Evolutionary conservation across 2,888 invertebrate genomes (phyloP).

Genomic region (Ormyrus nitidulus): DNA sequence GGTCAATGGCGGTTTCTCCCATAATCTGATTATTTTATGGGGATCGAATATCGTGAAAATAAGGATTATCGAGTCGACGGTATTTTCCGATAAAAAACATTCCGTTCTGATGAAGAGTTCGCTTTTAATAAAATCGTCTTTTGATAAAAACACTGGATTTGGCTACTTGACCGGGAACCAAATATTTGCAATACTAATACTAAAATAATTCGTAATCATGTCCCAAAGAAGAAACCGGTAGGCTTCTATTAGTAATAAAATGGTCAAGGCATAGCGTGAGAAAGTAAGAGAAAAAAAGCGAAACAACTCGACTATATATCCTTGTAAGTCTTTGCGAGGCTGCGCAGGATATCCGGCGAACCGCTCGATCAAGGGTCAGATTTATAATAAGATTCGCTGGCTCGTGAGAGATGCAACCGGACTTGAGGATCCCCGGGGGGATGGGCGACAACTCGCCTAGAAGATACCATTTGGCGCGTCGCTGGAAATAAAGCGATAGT

Average conservation of each 20-base stretch:
- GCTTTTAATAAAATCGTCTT: too few relatives aligned
- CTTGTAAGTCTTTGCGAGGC: background rate
- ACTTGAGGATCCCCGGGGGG: background rate
- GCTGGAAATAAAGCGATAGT: background rate
- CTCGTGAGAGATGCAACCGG: slow-evolving; percentile 13
- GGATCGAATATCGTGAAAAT: background rate
- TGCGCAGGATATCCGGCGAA: slow-evolving; percentile 24
- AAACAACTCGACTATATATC: background rate
- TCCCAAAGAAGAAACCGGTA: slow-evolving; percentile 15
- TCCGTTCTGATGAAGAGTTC: background rate
- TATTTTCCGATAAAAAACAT: slow-evolving; percentile 5
- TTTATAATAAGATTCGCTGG: slow-evolving; percentile 41
- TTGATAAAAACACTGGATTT: too few relatives aligned
- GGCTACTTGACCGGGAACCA: too few relatives aligned
- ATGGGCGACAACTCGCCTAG: slow-evolving; percentile 22
- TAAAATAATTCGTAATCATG: background rate
- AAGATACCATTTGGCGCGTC: slow-evolving; percentile 30
- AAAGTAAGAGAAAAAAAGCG: slow-evolving; percentile 4
- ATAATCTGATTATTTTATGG: slow-evolving; percentile 34
- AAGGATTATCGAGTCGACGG: slow-evolving; percentile 1
- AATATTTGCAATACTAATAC: too few relatives aligned
- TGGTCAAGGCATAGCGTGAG: slow-evolving; percentile 42
- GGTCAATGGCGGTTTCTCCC: background rate
- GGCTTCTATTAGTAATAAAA: slow-evolving; percentile 18
- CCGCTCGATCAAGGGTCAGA: slow-evolving; percentile 30